Conservation (phyloP, 2,113 vertebrate species). For the Peromyscus polionotus region DNA sequence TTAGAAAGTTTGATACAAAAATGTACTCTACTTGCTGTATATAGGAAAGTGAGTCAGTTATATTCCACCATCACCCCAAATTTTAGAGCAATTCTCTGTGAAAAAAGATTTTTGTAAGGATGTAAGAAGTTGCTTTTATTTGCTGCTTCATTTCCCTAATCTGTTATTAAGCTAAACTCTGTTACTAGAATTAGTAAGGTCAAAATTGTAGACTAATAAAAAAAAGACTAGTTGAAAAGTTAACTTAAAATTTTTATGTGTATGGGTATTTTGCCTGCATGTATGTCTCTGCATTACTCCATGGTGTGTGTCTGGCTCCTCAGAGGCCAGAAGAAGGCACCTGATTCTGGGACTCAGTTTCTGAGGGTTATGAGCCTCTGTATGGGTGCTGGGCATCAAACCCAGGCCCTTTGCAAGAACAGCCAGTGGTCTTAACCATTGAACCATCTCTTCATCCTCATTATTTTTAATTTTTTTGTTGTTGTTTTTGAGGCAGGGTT, state of each 20-base stretch:
- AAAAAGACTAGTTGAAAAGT: constrained; percentile 29
- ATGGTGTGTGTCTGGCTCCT: not conserved
- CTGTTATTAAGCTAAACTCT: constrained; percentile 31
- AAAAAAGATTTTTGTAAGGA: constrained; percentile 25
- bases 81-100: constrained; percentile 9
- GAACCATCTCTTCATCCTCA: not conserved
- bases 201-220: not conserved
- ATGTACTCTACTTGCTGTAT: not conserved
- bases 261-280: not conserved
- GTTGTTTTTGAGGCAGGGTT: not conserved
- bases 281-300: not conserved
- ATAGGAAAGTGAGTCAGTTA: not conserved
- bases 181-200: constrained; percentile 26
- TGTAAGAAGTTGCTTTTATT: constrained; percentile 21
- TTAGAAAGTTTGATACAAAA: constrained; percentile 42
- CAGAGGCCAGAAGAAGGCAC: not conserved
- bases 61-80: constrained; percentile 16
- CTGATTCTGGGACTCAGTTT: not conserved
- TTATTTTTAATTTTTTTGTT: not conserved
- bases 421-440: not conserved
- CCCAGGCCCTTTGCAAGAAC: not conserved
- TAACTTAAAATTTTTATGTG: not conserved
- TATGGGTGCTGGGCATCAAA: not conserved
- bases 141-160: constrained; percentile 32
- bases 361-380: not conserved